phyloP scores from a whole-genome alignment of 2,888 invertebrate genomes.

The Phoenoteleia sp. region DNA sequence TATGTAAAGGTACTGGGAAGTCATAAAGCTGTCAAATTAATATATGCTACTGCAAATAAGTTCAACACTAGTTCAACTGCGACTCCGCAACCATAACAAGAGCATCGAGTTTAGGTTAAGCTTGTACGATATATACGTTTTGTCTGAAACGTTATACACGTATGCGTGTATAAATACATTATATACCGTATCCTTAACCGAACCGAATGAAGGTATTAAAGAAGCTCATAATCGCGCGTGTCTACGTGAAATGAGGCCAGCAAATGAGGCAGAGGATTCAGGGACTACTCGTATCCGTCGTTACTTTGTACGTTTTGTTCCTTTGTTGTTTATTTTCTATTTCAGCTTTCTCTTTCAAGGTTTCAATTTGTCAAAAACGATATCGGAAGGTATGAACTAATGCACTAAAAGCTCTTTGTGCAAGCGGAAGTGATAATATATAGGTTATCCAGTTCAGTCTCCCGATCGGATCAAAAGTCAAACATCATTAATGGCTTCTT shows the following conservation, averaged over 20 bases:
- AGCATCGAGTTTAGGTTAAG: slow-evolving; percentile 76
- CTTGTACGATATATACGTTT: slow-evolving; percentile 61
- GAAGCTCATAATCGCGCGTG: slow-evolving; percentile 60
- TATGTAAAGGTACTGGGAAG: slow-evolving; percentile 79
- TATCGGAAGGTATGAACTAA: slow-evolving; percentile 46
- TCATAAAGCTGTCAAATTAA: slow-evolving; percentile 86
- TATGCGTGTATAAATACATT: slow-evolving; percentile 31
- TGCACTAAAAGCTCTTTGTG: slow-evolving; percentile 75
- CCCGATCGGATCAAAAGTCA: slow-evolving; percentile 27
- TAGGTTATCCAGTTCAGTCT: slow-evolving; percentile 36
- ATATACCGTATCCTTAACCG: slow-evolving; percentile 42
- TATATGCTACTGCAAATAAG: slow-evolving; percentile 87
- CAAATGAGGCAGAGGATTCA: slow-evolving; percentile 31
- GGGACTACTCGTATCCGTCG: slow-evolving; percentile 27
- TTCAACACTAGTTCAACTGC: slow-evolving; percentile 86
- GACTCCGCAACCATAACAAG: slow-evolving; percentile 86
- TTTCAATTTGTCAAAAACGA: slow-evolving; percentile 32
- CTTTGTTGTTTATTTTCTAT: neutral
- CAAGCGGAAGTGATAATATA: slow-evolving; percentile 76
- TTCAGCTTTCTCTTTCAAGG: neutral
- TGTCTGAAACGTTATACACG: slow-evolving; percentile 44
- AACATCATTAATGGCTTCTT: slow-evolving; percentile 47
- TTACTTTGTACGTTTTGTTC: slow-evolving; percentile 32
- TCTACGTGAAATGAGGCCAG: slow-evolving; percentile 61
- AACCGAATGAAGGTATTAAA: slow-evolving; percentile 38